Base-by-base conservation (phyloP, 2,888 invertebrate species). In the Vesta saturnalis region DNA sequence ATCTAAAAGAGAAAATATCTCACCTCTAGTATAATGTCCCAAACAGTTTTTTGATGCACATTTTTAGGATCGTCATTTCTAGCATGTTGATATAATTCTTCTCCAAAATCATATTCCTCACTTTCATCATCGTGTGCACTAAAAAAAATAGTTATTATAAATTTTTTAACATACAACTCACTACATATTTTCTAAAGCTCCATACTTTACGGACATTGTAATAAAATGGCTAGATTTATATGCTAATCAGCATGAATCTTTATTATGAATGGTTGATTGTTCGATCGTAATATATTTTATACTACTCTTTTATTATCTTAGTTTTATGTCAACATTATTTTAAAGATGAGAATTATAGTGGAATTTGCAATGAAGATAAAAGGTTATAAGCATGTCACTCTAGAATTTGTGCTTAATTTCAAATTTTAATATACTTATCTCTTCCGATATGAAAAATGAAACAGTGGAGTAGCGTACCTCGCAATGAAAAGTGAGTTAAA, bases 171-270 rank as follows among this genome's bases (percentile, higher is more conserved):
- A 12, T n/a, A 43, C 2, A 16, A 49, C 47, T 49, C 15, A 49
- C 47, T 49, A 49, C 8, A 15, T 18, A 1, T 2, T 49, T 4
- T 49, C 47, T 15, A 49, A 15, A 49, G 47, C 47, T 15, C 47
- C 47, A 15, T 49, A 49, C 18, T 10, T 49, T 15, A 49, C 47
- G 8, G 47, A 49, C 47, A 49, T 49, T 49, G 15, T n/a, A 39
- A 39, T 39, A 39, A 39, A 39, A 39, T 39, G 39, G n/a, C 8
- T 39, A 39, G 8, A n/a, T 39, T 39, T n/a, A 39, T 1, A 39
- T n/a, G n/a, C n/a, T n/a, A n/a, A n/a, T 39, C 39, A 39, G 8
- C 39, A 8, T 39, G n/a, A 39, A 39, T n/a, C 8, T 39, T n/a
- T 8, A 8, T 23, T 23, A 23, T 23, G n/a, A 39, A 39, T 8